Conservation (phyloP, 2,113 vertebrate genomes). For the Oceanites oceanicus region DNA sequence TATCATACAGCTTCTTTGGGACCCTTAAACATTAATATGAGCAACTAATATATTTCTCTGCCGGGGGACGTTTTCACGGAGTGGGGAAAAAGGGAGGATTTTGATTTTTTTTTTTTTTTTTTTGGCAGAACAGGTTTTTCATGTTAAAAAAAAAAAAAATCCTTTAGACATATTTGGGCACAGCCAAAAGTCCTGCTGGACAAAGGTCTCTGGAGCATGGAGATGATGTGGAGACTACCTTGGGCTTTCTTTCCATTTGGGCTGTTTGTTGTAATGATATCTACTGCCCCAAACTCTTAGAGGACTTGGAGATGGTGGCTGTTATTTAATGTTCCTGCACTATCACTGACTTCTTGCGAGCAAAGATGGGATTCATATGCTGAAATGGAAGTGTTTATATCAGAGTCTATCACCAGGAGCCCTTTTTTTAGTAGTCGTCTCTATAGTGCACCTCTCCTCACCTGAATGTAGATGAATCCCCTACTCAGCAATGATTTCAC, state of each 20-base stretch:
- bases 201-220: neutral
- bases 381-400: neutral
- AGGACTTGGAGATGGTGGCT: neutral
- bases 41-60: neutral
- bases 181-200: neutral
- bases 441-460: neutral
- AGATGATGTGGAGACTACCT: neutral
- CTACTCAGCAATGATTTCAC: neutral
- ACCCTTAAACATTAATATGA: neutral
- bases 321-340: neutral
- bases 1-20: neutral
- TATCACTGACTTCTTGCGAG: too few species aligned
- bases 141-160: neutral
- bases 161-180: accelerated
- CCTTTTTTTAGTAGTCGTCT: too few species aligned
- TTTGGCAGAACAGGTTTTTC: neutral
- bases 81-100: accelerated
- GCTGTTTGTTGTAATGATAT: neutral
- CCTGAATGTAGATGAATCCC: neutral
- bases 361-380: neutral
- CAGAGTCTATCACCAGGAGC: accelerated
- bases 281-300: neutral
- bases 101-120: neutral
- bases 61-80: neutral
- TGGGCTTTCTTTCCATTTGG: neutral